Evolutionary conservation across 2,888 invertebrate species (phyloP).

Genomic region (Sabatieria punctata): DNA sequence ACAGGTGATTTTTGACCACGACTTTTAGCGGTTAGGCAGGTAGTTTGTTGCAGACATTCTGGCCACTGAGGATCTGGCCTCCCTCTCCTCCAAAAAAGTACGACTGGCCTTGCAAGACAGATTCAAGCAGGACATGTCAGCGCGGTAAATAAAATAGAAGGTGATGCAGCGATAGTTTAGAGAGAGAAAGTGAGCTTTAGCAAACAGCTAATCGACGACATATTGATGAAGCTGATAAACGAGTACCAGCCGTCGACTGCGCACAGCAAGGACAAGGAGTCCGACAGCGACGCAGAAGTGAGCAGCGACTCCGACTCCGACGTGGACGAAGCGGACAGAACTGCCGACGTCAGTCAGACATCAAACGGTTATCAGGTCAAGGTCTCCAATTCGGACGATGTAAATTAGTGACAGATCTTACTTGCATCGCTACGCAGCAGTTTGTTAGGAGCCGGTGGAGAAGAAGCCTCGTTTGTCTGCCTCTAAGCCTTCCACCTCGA

Average conservation of each 20-base stretch:
- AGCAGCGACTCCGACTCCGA: neutral
- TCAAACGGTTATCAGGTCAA: too few species aligned
- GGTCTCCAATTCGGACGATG: too few species aligned
- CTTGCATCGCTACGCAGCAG: neutral
- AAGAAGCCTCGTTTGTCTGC: neutral
- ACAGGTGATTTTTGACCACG: too few species aligned
- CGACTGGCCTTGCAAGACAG: constrained; percentile 65
- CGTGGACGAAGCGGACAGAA: neutral
- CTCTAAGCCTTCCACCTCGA: neutral
- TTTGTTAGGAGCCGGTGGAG: neutral
- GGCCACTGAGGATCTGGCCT: constrained; percentile 63
- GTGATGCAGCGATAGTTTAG: neutral
- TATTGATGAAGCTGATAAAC: constrained; percentile 57
- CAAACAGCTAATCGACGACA: constrained; percentile 66
- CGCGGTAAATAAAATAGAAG: neutral
- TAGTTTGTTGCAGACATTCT: constrained; percentile 51
- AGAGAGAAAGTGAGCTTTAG: constrained; percentile 34
- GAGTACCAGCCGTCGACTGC: constrained; percentile 11
- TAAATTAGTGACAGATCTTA: too few species aligned
- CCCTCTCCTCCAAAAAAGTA: constrained; percentile 72
- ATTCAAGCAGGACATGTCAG: constrained; percentile 54
- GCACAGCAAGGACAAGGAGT: constrained; percentile 30
- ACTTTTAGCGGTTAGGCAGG: too few species aligned
- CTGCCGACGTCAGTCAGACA: neutral
- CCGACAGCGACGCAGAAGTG: constrained; percentile 25